Conservation (phyloP, 2,113 vertebrate species). For the Notarius lentiginosus region DNA sequence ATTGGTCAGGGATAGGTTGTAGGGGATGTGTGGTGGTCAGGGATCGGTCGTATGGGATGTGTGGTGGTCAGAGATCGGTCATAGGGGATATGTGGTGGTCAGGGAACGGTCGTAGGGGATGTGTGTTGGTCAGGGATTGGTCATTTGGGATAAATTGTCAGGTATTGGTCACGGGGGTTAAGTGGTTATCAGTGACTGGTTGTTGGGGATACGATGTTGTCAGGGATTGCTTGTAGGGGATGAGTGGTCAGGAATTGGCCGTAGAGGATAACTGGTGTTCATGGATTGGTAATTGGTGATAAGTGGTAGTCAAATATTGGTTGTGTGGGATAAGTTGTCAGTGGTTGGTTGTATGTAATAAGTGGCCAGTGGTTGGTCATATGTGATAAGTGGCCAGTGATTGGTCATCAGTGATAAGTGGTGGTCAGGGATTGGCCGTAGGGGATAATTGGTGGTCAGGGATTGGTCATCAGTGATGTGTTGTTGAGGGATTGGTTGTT, state of each 20-base stretch:
- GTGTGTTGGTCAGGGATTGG: too few species aligned
- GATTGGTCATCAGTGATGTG: background rate
- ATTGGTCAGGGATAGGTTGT: too few species aligned
- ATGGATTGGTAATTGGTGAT: background rate
- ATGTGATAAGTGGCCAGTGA: background rate
- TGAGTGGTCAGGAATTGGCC: background rate
- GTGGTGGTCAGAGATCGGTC: too few species aligned
- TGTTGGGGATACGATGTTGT: too few species aligned
- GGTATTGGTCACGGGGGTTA: accelerated
- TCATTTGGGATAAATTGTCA: background rate
- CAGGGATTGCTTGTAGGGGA: too few species aligned
- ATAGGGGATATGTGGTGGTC: too few species aligned
- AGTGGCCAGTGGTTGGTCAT: background rate
- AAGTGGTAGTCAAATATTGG: background rate
- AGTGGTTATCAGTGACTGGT: too few species aligned
- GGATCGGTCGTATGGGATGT: too few species aligned
- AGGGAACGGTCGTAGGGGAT: too few species aligned
- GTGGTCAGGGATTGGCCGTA: background rate
- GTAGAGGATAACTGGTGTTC: background rate
- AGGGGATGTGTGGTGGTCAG: too few species aligned
- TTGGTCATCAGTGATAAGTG: background rate
- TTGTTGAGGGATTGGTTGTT: background rate
- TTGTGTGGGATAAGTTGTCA: background rate
- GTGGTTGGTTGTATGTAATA: background rate
- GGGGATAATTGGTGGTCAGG: background rate